Evolutionary conservation across 1,140 invertebrate genomes (phyloP), one percentile per base, ranked within the genome.

Genomic region (Trachymyrmex septentrionalis): DNA sequence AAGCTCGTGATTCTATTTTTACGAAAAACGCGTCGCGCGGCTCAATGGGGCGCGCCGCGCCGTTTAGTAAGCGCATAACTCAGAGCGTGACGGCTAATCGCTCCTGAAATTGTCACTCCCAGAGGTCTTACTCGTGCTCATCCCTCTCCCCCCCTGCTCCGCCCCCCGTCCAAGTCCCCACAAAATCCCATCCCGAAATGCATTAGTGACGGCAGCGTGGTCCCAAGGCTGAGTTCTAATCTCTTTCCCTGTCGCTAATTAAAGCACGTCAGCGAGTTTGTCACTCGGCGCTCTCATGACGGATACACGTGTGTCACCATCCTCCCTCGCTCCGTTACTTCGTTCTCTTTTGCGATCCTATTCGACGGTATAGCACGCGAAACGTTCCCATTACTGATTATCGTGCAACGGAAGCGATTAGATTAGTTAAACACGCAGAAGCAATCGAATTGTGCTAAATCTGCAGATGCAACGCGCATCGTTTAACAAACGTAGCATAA

Each of bases 21-120:
- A 93, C 86, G 89, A 91, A 92, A 93, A 91, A 86, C 89, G 67
- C 86, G 86, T 86, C 87, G 59, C 75, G 63, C 87, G 75, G 86
- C 86, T 92, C 92, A 90, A 90, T 92, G 91, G 88, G 86, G 88
- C 84, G 92, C 88, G 89, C 87, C 87, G 82, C 80, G 91, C 91
- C 93, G 90, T 93, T 94, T 93, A 93, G 93, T 93, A 93, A 90
- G 82, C 76, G 89, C 91, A 93, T 94, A 95, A 95, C 91, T 95
- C 94, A 94, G 91, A 92, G 85, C 93, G 92, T 93, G 94, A 94
- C 94, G 93, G 93, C 93, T 95, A 95, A 95, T 95, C 94, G 94
- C 93, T 95, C 91, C 92, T 94, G 94, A 95, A 94, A 95, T 95
- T 94, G 93, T 95, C 94, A 94, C 93, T 92, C 89, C 87, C 87